phyloP scores from a whole-genome alignment of 1,140 invertebrate genomes.

The Solenopsis invicta region DNA sequence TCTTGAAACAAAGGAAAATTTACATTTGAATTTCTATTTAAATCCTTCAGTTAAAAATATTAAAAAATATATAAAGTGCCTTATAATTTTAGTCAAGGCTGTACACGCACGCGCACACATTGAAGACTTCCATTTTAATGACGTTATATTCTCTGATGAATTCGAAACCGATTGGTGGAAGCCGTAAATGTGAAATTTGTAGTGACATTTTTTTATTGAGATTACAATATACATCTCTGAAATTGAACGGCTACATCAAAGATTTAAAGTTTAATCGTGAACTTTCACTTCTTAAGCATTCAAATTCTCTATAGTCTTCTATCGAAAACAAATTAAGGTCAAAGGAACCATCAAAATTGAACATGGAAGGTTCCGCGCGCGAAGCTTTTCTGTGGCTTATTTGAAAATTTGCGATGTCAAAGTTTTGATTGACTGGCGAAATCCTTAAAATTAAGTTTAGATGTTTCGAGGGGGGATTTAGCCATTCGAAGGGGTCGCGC shows the following conservation, averaged over 20 bases:
- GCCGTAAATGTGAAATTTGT: background rate
- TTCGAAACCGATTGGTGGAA: background rate
- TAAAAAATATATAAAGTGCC: too few species aligned
- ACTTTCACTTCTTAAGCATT: slow-evolving; percentile 1
- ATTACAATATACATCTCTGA: background rate
- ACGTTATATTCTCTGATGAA: slow-evolving; percentile 10
- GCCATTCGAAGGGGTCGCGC: background rate
- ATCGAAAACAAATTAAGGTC: background rate
- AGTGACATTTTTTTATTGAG: slow-evolving; percentile 22
- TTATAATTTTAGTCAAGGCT: too few species aligned
- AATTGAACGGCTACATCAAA: background rate
- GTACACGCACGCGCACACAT: background rate
- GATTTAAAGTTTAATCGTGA: background rate
- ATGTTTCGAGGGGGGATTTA: background rate
- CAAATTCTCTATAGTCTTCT: background rate
- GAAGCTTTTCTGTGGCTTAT: background rate
- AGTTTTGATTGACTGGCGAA: background rate
- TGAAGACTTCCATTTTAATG: background rate
- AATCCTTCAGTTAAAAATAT: too few species aligned
- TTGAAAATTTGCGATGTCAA: background rate
- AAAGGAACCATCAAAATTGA: slow-evolving; percentile 1
- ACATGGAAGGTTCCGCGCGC: background rate
- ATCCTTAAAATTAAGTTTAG: background rate
- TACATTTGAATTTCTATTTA: too few species aligned
- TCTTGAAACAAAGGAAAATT: too few species aligned